Evolutionary conservation across 2,888 invertebrate genomes (phyloP), one percentile per base, ranked within the genome.

Genomic region (Drosophila ustulata): DNA sequence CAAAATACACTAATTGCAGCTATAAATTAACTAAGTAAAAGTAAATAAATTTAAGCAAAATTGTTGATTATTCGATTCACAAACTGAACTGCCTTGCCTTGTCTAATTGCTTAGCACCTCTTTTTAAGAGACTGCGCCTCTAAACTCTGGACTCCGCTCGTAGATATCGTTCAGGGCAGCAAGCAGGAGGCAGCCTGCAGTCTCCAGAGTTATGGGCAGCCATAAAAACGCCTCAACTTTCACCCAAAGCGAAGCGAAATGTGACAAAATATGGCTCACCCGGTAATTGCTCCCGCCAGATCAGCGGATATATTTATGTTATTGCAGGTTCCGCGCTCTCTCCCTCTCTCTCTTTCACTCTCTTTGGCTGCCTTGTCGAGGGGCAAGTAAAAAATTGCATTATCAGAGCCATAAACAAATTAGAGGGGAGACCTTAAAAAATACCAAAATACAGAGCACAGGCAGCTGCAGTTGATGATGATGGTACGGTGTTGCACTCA

Each of bases 261-360:
- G 80, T 90, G 90, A 90, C 89, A 89, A 90, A 89, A 89, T 90
- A 90, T 89, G 87, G 82, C 78, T 79, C 82, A 76, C 82, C 82
- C 72, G 70, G 74, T 86, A 86, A 86, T 86, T 86, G 89, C 89
- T 87, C 72, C 85, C 80, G 84, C 85, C 89, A 87, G 89, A 81
- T 77, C 82, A 81, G 79, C 81, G 66, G 75, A 87, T 81, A 78
- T 84, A 85, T 85, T 85, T 85, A 85, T 89, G 89, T 78, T 87
- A 89, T 87, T 80, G 89, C 83, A 69, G 69, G 66, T 47, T 62
- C 51, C 57, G 28, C 52, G 50, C 30, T 46, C 49, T 53, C 66
- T 43, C 7, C 37, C 57, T 25, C 64, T 30, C 66, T 46, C 51
- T 41, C 53, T 13, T 3, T 13, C n/a, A 8, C n/a, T 9, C 18